These are phyloP conservation scores for Labia minor DNA, from an alignment of 2,888 invertebrate genomes.

Conservation along the genomic window DNA sequence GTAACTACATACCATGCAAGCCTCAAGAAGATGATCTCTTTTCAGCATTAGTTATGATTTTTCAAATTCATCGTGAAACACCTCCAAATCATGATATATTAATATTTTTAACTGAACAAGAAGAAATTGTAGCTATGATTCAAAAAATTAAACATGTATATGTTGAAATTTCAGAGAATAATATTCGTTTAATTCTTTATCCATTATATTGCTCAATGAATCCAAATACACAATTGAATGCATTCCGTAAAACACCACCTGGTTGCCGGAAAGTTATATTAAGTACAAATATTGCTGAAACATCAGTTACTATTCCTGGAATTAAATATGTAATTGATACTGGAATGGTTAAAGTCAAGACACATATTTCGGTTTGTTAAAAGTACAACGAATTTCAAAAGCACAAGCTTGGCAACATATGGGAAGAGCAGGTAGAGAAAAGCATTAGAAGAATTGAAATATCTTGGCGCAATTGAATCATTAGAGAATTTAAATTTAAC, in stretches of 20 bases:
- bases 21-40: no score
- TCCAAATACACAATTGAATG: conserved; percentile 39
- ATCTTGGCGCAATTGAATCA: conserved; percentile 53
- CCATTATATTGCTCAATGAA: conserved; percentile 45
- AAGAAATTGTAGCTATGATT: no score
- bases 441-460: conserved; percentile 38
- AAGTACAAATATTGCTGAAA: conserved; percentile 50
- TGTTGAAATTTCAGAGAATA: no score
- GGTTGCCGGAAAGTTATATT: conserved; percentile 44
- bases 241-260: conserved; percentile 38
- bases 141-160: no score
- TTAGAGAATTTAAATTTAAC: conserved; percentile 56
- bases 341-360: conserved; percentile 84
- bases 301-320: conserved; percentile 53
- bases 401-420: conserved; percentile 90
- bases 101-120: no score
- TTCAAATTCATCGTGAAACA: no score
- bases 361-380: conserved; percentile 58
- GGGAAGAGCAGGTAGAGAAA: conserved; percentile 82
- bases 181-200: conserved; percentile 46
- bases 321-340: conserved; percentile 85
- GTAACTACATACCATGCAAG: no score
- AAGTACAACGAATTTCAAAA: conserved; percentile 71
- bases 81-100: no score
- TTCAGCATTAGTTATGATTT: no score